Conservation (phyloP, 2,113 vertebrate species). For the Oryzias melastigma region DNA sequence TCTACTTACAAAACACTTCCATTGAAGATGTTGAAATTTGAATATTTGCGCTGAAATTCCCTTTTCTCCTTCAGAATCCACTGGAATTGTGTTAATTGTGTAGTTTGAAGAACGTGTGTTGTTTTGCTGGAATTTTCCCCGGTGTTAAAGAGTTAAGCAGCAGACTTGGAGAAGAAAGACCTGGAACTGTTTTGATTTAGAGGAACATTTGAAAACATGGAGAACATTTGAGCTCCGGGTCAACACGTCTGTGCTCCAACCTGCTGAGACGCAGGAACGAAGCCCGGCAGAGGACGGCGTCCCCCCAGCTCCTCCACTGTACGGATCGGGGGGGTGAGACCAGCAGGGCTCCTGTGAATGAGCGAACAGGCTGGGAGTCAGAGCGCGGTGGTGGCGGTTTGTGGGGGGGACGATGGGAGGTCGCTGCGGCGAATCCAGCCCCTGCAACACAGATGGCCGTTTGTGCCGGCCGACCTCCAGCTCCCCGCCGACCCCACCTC, state of each 20-base stretch:
- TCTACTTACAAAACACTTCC: too few species aligned
- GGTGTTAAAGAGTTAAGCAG: too few species aligned
- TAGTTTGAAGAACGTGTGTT: too few species aligned
- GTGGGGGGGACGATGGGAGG: slow-evolving; percentile 35
- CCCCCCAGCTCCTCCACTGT: slow-evolving; percentile 7
- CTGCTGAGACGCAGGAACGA: slow-evolving; percentile 48
- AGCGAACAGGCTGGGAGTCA: slow-evolving; percentile 43
- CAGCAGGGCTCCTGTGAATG: slow-evolving; percentile 27
- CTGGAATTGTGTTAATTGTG: too few species aligned
- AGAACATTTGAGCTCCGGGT: too few species aligned
- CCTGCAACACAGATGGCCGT: slow-evolving; percentile 67
- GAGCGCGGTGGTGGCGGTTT: slow-evolving; percentile 10
- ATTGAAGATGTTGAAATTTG: too few species aligned
- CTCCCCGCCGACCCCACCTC: slow-evolving; percentile 45
- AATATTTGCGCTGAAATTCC: too few species aligned
- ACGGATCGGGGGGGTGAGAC: slow-evolving; percentile 9
- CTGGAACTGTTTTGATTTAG: too few species aligned
- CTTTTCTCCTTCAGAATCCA: too few species aligned
- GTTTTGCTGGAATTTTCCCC: too few species aligned
- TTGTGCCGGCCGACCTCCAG: slow-evolving; percentile 56
- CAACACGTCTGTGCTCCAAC: slow-evolving; percentile 47
- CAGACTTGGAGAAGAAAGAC: too few species aligned
- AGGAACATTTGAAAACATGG: neutral
- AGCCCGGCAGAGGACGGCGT: slow-evolving; percentile 36
- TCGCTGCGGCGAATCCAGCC: slow-evolving; percentile 53